Evolutionary conservation across 2,113 vertebrate genomes (phyloP), one percentile per base, ranked within the genome.

Genomic region (Vidua chalybeata): DNA sequence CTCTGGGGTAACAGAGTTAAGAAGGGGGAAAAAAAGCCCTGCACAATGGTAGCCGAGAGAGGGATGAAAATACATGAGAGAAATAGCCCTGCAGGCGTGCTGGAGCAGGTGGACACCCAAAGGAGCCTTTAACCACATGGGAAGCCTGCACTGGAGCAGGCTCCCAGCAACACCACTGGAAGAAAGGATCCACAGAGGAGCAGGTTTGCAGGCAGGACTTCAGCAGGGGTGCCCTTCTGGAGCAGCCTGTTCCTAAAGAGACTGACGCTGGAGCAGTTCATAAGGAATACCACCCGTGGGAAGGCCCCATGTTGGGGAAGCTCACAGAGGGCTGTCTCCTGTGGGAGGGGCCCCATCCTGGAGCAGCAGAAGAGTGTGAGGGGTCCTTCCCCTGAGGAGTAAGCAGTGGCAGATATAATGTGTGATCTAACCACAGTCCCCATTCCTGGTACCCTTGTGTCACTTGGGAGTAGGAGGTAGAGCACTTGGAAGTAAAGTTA

Each of bases 371-470:
- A 35, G 27, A 31, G 27, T 13, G 22, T 49, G 58, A 88, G 5
- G 7, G 15, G 10, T 35, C 13, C 35, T 45, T 4, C 15, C 15
- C 1, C 8, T 19, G 22, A 19, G 12, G 14, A 41, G 4, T 39
- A 46, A 56, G 52, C 9, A 55, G 22, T 0, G 0, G 7, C 31
- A 81, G 41, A 46, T 6, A 30, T 3, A 39, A 45, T 0, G 0
- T 46, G 30, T 68, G 31, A 51, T 55, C 35, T 35, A 37, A 71
- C 39, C 16, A 9, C 11, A 59, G 5, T 9, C 9, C 12, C 51
- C 3, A 28, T 31, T 84, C 30, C 31, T 20, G 14, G 3, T 37
- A 10, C 12, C 31, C 24, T 37, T 52, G 35, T 3, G 26, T 56
- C 2, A 0, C 41, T 56, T 16, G 8, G 4, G 33, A 41, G 26